Percentiles rank a stretch among this genome's conserved stretches.
Conservation (phyloP, 1,140 invertebrate species). For the Ceratoteleas bidentatus region DNA sequence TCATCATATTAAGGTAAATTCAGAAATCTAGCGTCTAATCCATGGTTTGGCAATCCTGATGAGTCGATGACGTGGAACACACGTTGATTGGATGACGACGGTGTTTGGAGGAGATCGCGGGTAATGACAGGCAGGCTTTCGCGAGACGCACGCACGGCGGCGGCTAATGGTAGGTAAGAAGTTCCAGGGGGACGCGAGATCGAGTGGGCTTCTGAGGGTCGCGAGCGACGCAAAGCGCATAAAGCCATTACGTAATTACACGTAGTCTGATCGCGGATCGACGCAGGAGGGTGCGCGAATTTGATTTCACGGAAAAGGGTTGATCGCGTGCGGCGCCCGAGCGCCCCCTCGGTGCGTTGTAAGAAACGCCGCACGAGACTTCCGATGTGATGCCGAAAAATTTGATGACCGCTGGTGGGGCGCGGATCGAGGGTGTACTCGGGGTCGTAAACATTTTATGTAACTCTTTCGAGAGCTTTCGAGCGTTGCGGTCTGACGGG, state of each 20-base stretch:
- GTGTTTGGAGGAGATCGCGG: constrained; percentile 8
- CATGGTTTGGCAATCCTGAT: too few relatives aligned
- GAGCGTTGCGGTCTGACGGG: too few relatives aligned
- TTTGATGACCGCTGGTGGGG: background rate
- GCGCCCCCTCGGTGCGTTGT: constrained; percentile 49
- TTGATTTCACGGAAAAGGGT: constrained; percentile 79
- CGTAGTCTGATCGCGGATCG: constrained; percentile 70
- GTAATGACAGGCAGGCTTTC: constrained; percentile 10
- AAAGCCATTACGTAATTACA: constrained; percentile 78
- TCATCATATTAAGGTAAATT: too few relatives aligned
- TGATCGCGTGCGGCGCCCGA: constrained; percentile 78
- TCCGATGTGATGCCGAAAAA: background rate
- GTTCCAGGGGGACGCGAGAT: constrained; percentile 19
- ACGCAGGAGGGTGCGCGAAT: constrained; percentile 70
- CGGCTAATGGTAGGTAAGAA: constrained; percentile 29
- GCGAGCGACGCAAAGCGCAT: constrained; percentile 65
- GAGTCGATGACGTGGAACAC: too few relatives aligned
- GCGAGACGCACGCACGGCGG: constrained; percentile 8
- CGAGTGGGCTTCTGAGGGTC: constrained; percentile 14
- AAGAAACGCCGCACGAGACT: background rate
- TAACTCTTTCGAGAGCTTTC: too few relatives aligned
- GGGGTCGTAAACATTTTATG: background rate
- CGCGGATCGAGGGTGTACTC: background rate
- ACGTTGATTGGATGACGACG: constrained; percentile 14
- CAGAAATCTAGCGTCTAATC: too few relatives aligned